These are phyloP conservation scores for Rachycentron canadum DNA, from an alignment of 2,797 vertebrate genomes.

Conservation along the genomic window DNA sequence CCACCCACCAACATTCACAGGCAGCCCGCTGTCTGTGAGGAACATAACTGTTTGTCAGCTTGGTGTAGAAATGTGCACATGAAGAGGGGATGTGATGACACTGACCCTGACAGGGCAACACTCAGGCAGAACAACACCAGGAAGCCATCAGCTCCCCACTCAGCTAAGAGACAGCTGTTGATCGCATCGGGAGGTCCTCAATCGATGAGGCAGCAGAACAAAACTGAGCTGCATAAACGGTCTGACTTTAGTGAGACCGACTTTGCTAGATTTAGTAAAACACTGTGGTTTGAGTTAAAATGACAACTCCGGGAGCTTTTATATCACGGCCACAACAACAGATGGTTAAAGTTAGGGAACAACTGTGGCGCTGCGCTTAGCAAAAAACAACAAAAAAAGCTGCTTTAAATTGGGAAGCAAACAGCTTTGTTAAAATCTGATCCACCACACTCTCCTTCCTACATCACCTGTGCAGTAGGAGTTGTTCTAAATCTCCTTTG, in stretches of 20 bases:
- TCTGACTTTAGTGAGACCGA: slow-evolving; percentile 25
- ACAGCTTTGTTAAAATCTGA: neutral
- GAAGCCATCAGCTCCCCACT: slow-evolving; percentile 49
- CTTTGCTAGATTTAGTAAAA: no score
- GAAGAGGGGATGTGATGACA: slow-evolving; percentile 24
- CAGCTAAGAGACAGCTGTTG: slow-evolving; percentile 61
- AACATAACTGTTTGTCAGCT: slow-evolving; percentile 24
- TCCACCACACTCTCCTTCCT: no score
- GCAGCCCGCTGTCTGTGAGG: slow-evolving; percentile 10
- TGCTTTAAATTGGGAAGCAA: no score
- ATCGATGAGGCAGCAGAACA: slow-evolving; percentile 50
- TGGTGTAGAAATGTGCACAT: slow-evolving; percentile 43
- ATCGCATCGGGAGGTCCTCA: slow-evolving; percentile 54
- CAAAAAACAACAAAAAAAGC: no score
- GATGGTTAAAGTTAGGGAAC: no score
- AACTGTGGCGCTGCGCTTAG: no score
- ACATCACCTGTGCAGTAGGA: neutral
- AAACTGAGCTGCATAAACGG: slow-evolving; percentile 32
- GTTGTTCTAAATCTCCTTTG: neutral
- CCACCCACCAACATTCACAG: slow-evolving; percentile 33
- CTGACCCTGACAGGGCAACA: slow-evolving; percentile 50
- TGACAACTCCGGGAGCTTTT: no score
- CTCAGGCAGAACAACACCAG: slow-evolving; percentile 35
- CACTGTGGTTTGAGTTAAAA: no score
- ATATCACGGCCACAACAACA: no score